A percentile compares a stretch with the other conserved stretches of the same genome.
Conservation (phyloP, 2,113 vertebrate genomes). For the Clarias batrachus region DNA sequence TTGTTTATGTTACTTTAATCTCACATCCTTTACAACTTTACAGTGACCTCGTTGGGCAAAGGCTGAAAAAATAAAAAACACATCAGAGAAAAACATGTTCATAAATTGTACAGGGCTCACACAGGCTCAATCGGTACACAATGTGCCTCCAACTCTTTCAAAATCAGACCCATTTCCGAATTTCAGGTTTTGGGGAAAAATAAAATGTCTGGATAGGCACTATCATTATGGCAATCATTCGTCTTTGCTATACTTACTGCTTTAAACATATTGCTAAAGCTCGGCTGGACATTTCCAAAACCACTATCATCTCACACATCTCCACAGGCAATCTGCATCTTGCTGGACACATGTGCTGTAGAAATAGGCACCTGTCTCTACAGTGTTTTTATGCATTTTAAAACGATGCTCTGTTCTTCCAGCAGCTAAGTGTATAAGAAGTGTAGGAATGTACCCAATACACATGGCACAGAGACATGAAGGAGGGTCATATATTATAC, state of each 20-base stretch:
- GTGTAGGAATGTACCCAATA: conserved; percentile 55
- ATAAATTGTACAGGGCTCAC: conserved; percentile 61
- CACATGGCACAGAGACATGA: conserved; percentile 56
- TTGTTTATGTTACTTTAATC: neutral
- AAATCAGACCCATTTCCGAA: conserved; percentile 56
- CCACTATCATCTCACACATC: conserved; percentile 70
- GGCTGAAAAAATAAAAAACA: conserved; percentile 40
- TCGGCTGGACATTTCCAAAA: conserved; percentile 53
- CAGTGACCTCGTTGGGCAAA: conserved; percentile 41
- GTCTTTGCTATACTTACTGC: conserved; percentile 65
- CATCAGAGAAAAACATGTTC: conserved; percentile 57
- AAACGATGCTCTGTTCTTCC: conserved; percentile 42
- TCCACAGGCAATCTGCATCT: conserved; percentile 74
- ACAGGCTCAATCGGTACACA: conserved; percentile 37
- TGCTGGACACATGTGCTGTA: conserved; percentile 57
- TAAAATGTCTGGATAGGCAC: conserved; percentile 64
- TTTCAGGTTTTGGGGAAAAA: conserved; percentile 68
- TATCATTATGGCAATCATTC: conserved; percentile 73
- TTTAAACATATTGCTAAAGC: conserved; percentile 64
- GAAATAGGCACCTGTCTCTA: conserved; percentile 68
- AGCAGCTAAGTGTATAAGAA: conserved; percentile 65
- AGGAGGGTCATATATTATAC: conserved; percentile 51
- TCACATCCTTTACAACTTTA: conserved; percentile 2
- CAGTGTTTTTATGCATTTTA: conserved; percentile 23
- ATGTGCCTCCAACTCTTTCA: conserved; percentile 54